A percentile compares a stretch with the other conserved stretches of the same genome.
Conservation (phyloP, 2,113 vertebrate species). For the Syrmaticus mikado region DNA sequence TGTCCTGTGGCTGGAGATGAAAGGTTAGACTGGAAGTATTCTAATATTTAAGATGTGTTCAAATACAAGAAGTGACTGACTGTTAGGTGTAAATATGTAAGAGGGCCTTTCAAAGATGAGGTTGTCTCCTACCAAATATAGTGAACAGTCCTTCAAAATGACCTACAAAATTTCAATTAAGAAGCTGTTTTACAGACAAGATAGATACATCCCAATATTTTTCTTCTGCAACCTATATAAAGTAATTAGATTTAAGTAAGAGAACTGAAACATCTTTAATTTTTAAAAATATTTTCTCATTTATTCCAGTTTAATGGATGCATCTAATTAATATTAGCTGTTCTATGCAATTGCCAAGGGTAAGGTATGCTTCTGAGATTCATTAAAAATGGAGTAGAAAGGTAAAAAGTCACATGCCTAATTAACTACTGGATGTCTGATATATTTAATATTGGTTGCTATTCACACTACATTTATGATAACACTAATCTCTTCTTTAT, state of each 20-base stretch:
- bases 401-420: background rate
- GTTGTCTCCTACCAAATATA: conserved; percentile 54
- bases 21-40: background rate
- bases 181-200: background rate
- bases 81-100: background rate
- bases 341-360: background rate
- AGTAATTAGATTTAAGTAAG: background rate
- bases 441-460: background rate
- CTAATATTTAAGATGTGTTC: background rate
- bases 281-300: background rate
- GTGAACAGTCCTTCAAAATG: conserved; percentile 71
- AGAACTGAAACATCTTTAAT: background rate
- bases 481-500: background rate
- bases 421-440: background rate
- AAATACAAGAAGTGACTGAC: background rate
- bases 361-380: background rate
- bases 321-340: background rate
- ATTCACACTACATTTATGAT: background rate
- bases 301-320: background rate
- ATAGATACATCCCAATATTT: background rate
- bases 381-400: background rate
- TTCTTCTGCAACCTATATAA: background rate
- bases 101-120: conserved; percentile 28
- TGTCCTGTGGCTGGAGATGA: background rate
- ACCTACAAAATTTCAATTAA: conserved; percentile 30